These are phyloP conservation scores for Zoanthus solanderi DNA, from an alignment of 92 coral and sea anemone species.

Conservation along the genomic window DNA sequence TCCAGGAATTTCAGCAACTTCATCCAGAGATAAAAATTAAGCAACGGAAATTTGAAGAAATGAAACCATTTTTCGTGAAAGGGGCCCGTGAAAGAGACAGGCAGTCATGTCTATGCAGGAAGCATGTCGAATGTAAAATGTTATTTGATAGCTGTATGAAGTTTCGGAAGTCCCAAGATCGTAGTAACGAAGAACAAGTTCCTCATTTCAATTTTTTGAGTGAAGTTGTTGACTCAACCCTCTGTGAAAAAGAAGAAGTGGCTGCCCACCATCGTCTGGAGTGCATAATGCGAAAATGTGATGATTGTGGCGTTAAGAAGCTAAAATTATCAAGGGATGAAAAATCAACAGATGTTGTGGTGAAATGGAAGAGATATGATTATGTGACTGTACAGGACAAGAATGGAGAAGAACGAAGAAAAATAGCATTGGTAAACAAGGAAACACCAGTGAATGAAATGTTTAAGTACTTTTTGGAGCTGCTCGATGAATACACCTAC, in stretches of 20 bases:
- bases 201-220: constrained; percentile 6
- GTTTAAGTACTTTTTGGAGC: constrained; percentile 60
- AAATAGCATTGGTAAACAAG: constrained; percentile 64
- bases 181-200: constrained; percentile 41
- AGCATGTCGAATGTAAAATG: constrained; percentile 4
- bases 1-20: constrained; percentile 55
- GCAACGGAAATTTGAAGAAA: constrained; percentile 61
- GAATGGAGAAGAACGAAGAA: constrained; percentile 50
- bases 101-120: constrained; percentile 20
- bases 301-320: constrained; percentile 60
- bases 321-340: constrained; percentile 55
- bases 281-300: constrained; percentile 62
- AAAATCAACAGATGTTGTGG: constrained; percentile 49
- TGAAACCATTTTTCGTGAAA: constrained; percentile 64
- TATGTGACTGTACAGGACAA: constrained; percentile 62
- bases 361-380: constrained; percentile 74
- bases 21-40: constrained; percentile 25
- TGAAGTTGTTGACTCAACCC: constrained; percentile 9
- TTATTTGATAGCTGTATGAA: constrained; percentile 15
- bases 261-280: constrained; percentile 41
- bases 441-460: constrained; percentile 67
- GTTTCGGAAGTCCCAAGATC: background rate
- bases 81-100: constrained; percentile 56
- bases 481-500: constrained; percentile 58
- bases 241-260: constrained; percentile 26